Base-by-base conservation (phyloP, 2,797 vertebrate species). In the Argya squamiceps region DNA sequence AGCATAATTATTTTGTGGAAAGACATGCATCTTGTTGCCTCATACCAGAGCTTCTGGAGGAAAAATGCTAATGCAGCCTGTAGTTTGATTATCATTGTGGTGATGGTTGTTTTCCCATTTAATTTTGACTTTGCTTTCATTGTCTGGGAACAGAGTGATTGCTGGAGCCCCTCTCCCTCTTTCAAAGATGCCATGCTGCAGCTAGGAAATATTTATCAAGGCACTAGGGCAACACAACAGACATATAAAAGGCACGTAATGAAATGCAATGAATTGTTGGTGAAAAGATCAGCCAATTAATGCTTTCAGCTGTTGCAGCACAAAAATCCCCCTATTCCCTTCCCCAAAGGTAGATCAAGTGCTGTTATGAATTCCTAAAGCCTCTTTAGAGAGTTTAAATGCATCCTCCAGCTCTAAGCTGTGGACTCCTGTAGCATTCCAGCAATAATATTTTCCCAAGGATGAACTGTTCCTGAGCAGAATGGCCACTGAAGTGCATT, bases 401-500 rank as follows among this genome's bases (percentile, higher is more conserved):
- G 70, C 83, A 90, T 89, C 80, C 26, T 88, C 44, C 55, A 93
- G 70, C 65, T 87, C 74, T 65, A 65, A 95, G 76, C 63, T 90
- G 63, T 74, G 80, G 91, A 73, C 69, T 96, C 87, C 75, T 1
- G 0, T 59, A 90, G 69, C 65, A 81, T 92, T 90, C 91, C 89
- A 92, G 92, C 73, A 93, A 86, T 90, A 95, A 94, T 86, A 63
- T 96, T 96, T 96, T 95, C 69, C 79, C 77, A 96, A 58, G 91
- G 89, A 95, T 90, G 94, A 96, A 84, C 59, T 71, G 50, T 75
- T 96, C 88, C 89, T 70, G 84, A 86, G 67, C 59, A 88, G 91
- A 93, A 79, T 53, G 80, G 85, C 44, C 89, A 79, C 55, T 63
- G 88, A 92, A 84, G 44, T 67, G 70, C 59, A 76, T 95, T 93